Base-by-base conservation (phyloP, 2,888 invertebrate genomes). In the Melieria omissa region DNA sequence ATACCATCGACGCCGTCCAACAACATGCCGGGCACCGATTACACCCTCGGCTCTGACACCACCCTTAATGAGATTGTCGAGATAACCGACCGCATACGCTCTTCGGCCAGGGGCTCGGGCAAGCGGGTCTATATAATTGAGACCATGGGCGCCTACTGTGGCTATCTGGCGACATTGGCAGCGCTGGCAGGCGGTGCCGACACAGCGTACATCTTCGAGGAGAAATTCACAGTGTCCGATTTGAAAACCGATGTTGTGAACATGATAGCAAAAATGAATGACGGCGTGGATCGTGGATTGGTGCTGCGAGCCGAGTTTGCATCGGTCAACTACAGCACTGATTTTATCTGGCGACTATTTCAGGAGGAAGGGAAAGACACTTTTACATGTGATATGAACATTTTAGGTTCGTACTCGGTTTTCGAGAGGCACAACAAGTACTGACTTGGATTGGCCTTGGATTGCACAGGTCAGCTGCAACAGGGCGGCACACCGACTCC, bases 91-190 rank as follows among this genome's bases (percentile, higher is more conserved):
- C 91, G 97, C 64, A 99, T 99, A 84, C 93, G 99, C 61, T 99
- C 99, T 87, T 98, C 98, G 4, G 99, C 99, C 0, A 97, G 98
- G 88, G 99, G 99, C 77, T 99, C 99, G 0, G 99, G 98, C 86
- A 92, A 98, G 10, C 92, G 99, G 76, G 98, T 98, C 49, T 99
- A 98, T 87, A 92, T 99, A 29, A 95, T 98, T 78, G 97, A 97
- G 88, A 99, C 98, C 0, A 99, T 99, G 99, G 99, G 99, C 62
- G 99, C 99, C 5, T 98, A 93, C 88, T 99, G 99, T 86, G 99
- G 99, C 61, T 99, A 99, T 87, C 89, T 99, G 78, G 97, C 99
- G 57, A 99, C 99, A 3, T 88, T 99, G 78, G 94, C 98, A 80
- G 99, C 95, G 87, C 85, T 99, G 75, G 98, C 99, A 4, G 97